Conservation (phyloP, 2,113 vertebrate species). For the Etheostoma cragini region DNA sequence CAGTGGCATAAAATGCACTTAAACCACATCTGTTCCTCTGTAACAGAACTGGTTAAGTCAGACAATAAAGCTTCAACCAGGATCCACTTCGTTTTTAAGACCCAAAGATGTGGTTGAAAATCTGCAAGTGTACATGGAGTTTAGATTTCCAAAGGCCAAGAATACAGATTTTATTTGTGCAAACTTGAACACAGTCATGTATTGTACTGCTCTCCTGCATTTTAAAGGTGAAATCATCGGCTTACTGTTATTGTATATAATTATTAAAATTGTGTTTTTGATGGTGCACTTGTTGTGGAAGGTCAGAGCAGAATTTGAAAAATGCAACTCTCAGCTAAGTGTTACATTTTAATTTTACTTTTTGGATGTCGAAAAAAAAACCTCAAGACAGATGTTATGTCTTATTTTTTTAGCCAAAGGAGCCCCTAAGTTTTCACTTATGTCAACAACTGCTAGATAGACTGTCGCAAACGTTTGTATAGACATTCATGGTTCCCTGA, state of each 20-base stretch:
- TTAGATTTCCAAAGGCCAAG: constrained; percentile 2
- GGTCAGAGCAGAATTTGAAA: not conserved
- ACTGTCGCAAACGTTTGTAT: not conserved
- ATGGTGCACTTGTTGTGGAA: not conserved
- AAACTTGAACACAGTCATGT: not conserved
- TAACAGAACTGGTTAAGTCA: constrained; percentile 8
- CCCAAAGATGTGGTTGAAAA: not conserved
- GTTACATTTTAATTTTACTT: not conserved
- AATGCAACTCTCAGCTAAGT: not conserved
- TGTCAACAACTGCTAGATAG: not conserved
- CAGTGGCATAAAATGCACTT: constrained; percentile 27
- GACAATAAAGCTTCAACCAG: not conserved
- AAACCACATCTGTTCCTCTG: constrained; percentile 11
- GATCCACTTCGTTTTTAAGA: not conserved
- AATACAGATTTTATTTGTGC: not conserved
- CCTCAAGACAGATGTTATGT: not conserved
- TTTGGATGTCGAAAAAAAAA: not conserved
- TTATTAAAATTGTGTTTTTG: not conserved
- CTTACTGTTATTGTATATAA: not conserved
- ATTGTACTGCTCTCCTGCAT: not conserved
- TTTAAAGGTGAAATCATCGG: not conserved
- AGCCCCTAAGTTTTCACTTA: not conserved
- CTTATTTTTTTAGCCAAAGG: not conserved
- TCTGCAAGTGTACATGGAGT: not conserved
- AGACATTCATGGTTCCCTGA: not conserved